Percentiles rank a stretch among this genome's conserved stretches.
Conservation (phyloP, 2,113 vertebrate species). For the Heptranchias perlo region DNA sequence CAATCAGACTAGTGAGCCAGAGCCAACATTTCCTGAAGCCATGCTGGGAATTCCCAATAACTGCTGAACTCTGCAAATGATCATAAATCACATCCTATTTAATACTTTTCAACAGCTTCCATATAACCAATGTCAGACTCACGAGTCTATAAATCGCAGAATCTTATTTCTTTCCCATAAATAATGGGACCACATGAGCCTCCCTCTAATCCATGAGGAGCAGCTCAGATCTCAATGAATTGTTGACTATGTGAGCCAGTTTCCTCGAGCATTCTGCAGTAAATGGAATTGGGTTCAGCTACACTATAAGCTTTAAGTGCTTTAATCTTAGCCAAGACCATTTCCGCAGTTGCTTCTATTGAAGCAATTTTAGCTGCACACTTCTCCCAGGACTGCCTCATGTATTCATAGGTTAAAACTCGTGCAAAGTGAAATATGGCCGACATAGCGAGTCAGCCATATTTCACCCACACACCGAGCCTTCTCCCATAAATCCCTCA, state of each 20-base stretch:
- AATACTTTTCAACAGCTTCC: not conserved
- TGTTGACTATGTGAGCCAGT: not conserved
- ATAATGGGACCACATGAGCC: not conserved
- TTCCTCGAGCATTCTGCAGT: not conserved
- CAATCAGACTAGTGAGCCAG: not conserved
- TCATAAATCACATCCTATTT: conserved; percentile 21
- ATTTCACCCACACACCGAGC: not conserved
- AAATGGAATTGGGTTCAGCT: not conserved
- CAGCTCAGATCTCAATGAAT: not conserved
- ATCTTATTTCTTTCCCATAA: not conserved
- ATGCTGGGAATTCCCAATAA: not conserved
- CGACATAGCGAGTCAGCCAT: not conserved
- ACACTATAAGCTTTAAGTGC: not conserved
- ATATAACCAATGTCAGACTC: not conserved
- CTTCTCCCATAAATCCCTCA: not conserved
- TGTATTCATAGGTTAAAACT: not conserved
- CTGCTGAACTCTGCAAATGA: not conserved
- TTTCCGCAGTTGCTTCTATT: not conserved
- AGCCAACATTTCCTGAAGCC: not conserved
- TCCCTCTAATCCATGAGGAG: not conserved
- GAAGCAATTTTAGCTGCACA: not conserved
- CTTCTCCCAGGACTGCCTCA: not conserved
- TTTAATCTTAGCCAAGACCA: not conserved
- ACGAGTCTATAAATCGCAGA: not conserved
- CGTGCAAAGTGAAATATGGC: not conserved